Evolutionary conservation across 1,140 invertebrate genomes (phyloP).

Genomic region (Charaxes varanes): DNA sequence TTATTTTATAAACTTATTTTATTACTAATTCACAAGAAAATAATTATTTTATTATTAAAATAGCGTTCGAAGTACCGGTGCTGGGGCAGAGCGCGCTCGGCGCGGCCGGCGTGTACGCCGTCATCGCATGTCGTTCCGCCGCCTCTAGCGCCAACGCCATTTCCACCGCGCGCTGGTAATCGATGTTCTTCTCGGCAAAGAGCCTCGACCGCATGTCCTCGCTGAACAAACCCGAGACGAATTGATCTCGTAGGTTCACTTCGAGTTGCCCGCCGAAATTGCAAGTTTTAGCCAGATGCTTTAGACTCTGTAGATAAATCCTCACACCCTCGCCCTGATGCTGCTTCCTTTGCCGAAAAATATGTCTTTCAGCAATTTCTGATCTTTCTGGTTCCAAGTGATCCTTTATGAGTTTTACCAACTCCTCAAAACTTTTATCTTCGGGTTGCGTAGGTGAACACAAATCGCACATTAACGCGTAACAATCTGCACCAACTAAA

Average conservation of each 20-base stretch:
- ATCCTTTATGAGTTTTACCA: slow-evolving; percentile 19
- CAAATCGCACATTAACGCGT: slow-evolving; percentile 32
- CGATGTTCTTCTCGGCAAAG: slow-evolving; percentile 4
- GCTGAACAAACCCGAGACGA: background rate
- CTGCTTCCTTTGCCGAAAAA: slow-evolving; percentile 4
- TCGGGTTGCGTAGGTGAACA: slow-evolving; percentile 24
- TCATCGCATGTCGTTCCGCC: slow-evolving; percentile 1
- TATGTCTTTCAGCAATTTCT: slow-evolving; percentile 19
- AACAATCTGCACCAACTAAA: slow-evolving; percentile 22
- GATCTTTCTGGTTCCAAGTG: slow-evolving; percentile 27
- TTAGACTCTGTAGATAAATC: background rate
- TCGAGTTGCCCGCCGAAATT: background rate
- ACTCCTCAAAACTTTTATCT: slow-evolving; percentile 16
- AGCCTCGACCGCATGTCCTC: slow-evolving; percentile 4
- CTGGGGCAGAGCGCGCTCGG: no score
- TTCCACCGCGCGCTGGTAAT: slow-evolving; percentile 1
- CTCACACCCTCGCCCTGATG: background rate
- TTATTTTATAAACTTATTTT: no score
- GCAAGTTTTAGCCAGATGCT: background rate
- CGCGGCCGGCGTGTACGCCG: background rate
- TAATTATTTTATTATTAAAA: no score
- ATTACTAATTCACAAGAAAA: no score
- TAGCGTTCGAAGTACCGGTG: no score
- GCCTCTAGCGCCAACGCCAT: slow-evolving; percentile 1
- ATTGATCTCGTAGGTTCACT: background rate